Base-by-base conservation (phyloP, 2,113 vertebrate species). In the Mesoclemmys tuberculata region DNA sequence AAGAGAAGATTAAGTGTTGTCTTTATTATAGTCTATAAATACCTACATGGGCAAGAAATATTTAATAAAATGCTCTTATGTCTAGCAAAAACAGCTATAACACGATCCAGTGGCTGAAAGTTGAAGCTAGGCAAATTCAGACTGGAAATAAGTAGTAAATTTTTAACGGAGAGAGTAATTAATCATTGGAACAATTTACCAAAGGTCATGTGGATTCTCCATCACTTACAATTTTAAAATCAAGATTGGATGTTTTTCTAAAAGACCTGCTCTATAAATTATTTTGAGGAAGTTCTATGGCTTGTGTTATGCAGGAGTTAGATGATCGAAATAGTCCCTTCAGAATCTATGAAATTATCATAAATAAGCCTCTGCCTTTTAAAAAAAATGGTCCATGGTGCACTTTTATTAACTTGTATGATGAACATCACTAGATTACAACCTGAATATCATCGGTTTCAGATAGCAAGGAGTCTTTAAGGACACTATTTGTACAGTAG, bases 321-420 rank as follows among this genome's bases (percentile, higher is more conserved):
- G 29, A 64, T 64, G 58, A 64, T 64, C 58, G 35, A 35, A 64
- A 64, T 35, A 29, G 31, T 64, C 31, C 58, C 58, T 35, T 64
- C 58, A 35, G 58, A 35, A 64, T 64, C 31, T 64, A 35, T 18
- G 58, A 13, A 18, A 35, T 64, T 35, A 78, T 52, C 80, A 41
- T 81, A 81, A 64, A 46, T 61, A 93, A 64, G 77, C n/a, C 2
- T 89, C 84, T 92, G 55, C 26, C 74, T 85, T 95, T 71, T 93
- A 86, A 94, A 92, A 56, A 64, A 91, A 64, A 64, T 52, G 71
- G 44, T 48, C 48, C 85, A 18, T 58, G 29, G 82, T 88, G 95
- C 56, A 12, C 64, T 87, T 93, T 85, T 90, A 89, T 89, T 75
- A 93, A 93, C 84, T 91, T 93, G 89, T 84, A 51, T 93, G 93